These are phyloP conservation scores for Horisme vitalbata DNA, from an alignment of 2,888 invertebrate genomes.

Conservation along the genomic window DNA sequence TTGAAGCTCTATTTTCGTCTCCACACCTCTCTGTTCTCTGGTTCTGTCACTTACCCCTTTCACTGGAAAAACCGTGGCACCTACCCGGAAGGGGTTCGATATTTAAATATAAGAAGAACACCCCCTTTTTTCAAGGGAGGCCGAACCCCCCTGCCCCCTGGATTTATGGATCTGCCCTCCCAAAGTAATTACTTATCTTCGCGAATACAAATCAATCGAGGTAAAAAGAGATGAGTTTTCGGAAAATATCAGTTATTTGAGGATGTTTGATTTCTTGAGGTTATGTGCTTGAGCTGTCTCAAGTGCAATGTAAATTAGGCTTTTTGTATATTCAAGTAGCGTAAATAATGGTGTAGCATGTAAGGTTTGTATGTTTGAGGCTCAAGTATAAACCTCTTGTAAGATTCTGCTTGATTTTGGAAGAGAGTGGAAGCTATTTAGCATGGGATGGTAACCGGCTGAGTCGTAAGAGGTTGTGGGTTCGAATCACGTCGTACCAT, in stretches of 20 bases:
- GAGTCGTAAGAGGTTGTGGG: too few species aligned
- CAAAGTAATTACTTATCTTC: constrained; percentile 81
- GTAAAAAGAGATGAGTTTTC: constrained; percentile 47
- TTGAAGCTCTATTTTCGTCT: constrained; percentile 38
- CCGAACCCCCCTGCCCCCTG: constrained; percentile 53
- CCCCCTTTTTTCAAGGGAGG: constrained; percentile 78
- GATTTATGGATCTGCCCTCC: constrained; percentile 81
- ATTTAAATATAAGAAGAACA: constrained; percentile 83
- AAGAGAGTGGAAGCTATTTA: too few species aligned
- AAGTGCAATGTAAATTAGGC: constrained; percentile 17
- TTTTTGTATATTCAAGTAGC: too few species aligned
- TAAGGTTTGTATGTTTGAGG: too few species aligned
- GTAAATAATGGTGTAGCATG: too few species aligned
- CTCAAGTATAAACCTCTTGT: too few species aligned
- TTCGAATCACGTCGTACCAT: too few species aligned
- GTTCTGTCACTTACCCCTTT: constrained; percentile 83
- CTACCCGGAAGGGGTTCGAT: constrained; percentile 83
- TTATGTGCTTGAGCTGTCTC: constrained; percentile 10
- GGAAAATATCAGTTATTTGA: constrained; percentile 38
- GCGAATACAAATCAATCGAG: constrained; percentile 80
- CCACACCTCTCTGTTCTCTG: constrained; percentile 51
- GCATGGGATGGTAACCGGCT: too few species aligned
- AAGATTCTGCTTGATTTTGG: too few species aligned
- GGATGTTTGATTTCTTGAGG: constrained; percentile 26
- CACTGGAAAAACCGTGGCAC: constrained; percentile 83